These are phyloP conservation scores for Calcarius ornatus DNA, from an alignment of 2,113 vertebrate genomes.

Conservation along the genomic window DNA sequence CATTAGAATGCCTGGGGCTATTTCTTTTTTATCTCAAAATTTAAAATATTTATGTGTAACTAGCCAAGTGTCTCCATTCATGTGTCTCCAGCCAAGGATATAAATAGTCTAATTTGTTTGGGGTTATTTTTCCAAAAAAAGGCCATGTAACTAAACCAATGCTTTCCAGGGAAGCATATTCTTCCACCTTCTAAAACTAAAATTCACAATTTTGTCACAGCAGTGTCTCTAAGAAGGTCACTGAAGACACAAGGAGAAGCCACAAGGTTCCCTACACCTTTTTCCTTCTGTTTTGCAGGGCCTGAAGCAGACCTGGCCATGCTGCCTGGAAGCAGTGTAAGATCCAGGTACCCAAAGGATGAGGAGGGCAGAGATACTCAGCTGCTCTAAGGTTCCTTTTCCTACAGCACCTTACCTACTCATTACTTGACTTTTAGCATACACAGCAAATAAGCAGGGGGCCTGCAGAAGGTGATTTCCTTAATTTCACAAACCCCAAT, in stretches of 20 bases:
- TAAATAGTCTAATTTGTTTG: background rate
- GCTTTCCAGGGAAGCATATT: background rate
- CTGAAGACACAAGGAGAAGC: background rate
- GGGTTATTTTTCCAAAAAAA: background rate
- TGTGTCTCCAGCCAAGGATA: background rate
- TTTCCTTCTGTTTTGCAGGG: background rate
- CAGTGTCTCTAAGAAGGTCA: background rate
- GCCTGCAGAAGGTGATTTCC: background rate
- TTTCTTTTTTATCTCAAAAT: background rate
- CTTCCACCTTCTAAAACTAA: background rate
- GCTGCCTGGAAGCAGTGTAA: background rate
- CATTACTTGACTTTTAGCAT: background rate
- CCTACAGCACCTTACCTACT: background rate
- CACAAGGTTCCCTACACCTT: background rate
- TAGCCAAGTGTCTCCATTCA: background rate
- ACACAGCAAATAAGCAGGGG: background rate
- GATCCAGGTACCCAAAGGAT: background rate
- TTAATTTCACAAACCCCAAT: background rate
- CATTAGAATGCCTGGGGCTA: background rate
- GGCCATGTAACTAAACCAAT: background rate
- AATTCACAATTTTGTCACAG: background rate
- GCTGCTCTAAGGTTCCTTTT: background rate
- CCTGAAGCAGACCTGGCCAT: background rate
- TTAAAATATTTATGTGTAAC: background rate
- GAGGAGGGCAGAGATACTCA: background rate